These are phyloP conservation scores for Elaphurus davidianus DNA, from an alignment of 2,113 vertebrate species.

Conservation along the genomic window DNA sequence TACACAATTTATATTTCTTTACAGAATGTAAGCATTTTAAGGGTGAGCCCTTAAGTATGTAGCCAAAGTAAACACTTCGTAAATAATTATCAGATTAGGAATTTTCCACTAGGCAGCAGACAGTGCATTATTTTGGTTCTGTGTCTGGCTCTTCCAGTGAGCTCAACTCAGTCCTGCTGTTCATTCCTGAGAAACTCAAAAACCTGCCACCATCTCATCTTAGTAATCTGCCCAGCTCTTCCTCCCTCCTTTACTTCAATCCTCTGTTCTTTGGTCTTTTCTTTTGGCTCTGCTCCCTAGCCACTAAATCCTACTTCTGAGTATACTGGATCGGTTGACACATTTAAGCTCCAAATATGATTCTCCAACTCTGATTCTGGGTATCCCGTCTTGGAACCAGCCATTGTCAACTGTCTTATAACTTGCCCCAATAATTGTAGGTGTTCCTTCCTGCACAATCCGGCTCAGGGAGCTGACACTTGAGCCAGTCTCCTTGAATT, in stretches of 20 bases:
- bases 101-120: neutral
- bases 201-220: neutral
- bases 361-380: neutral
- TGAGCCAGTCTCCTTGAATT: neutral
- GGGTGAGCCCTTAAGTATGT: neutral
- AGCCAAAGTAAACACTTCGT: conserved; percentile 1
- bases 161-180: neutral
- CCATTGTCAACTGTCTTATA: neutral
- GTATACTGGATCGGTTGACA: neutral
- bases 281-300: neutral
- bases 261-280: neutral
- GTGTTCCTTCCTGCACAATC: neutral
- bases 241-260: neutral
- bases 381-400: neutral
- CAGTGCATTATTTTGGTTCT: neutral
- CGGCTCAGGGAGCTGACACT: neutral
- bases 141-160: neutral
- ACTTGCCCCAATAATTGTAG: neutral
- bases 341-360: neutral
- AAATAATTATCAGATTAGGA: conserved; percentile 31
- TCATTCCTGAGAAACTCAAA: neutral
- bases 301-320: neutral
- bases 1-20: conserved; percentile 35
- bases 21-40: conserved; percentile 12
- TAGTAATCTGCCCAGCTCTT: neutral